Percentiles rank a stretch among this genome's conserved stretches.
Evolutionary conservation across 2,888 invertebrate genomes (phyloP).

Genomic region (Drosophila anomalipes): DNA sequence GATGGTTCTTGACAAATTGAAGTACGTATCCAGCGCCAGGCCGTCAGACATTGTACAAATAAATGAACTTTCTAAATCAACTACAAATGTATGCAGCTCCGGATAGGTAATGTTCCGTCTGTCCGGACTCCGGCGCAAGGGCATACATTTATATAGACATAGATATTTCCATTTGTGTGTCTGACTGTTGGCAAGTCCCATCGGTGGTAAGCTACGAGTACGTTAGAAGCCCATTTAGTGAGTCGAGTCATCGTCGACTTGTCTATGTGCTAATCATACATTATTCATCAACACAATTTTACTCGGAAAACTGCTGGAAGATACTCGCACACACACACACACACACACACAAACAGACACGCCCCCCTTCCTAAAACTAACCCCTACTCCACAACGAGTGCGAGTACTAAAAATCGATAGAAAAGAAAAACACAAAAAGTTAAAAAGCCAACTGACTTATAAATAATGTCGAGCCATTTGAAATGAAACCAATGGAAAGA

Average conservation of each 20-base stretch:
- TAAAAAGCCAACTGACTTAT: conserved; percentile 67
- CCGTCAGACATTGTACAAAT: neutral
- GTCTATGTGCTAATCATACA: conserved; percentile 81
- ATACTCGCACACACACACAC: conserved; percentile 32
- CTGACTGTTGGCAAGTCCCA: conserved; percentile 12
- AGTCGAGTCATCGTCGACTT: conserved; percentile 77
- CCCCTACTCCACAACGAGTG: conserved; percentile 49
- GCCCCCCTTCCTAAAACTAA: neutral
- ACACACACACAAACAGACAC: conserved; percentile 2
- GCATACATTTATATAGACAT: conserved; percentile 20
- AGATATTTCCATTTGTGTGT: conserved; percentile 12
- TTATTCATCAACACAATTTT: conserved; percentile 77
- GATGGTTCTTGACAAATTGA: conserved; percentile 67
- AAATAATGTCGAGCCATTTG: conserved; percentile 62
- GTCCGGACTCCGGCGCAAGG: conserved; percentile 14
- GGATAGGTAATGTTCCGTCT: conserved; percentile 54
- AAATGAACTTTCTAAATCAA: conserved; percentile 22
- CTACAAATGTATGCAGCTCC: conserved; percentile 46
- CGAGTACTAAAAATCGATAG: conserved; percentile 70
- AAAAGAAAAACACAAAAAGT: conserved; percentile 69
- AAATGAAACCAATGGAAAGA: conserved; percentile 26
- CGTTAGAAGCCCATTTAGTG: conserved; percentile 25
- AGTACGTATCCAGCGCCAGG: neutral
- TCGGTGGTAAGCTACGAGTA: conserved; percentile 23
- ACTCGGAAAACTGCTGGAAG: conserved; percentile 77